Conservation (phyloP, 2,888 invertebrate species). For the Scaptomyza parva region DNA sequence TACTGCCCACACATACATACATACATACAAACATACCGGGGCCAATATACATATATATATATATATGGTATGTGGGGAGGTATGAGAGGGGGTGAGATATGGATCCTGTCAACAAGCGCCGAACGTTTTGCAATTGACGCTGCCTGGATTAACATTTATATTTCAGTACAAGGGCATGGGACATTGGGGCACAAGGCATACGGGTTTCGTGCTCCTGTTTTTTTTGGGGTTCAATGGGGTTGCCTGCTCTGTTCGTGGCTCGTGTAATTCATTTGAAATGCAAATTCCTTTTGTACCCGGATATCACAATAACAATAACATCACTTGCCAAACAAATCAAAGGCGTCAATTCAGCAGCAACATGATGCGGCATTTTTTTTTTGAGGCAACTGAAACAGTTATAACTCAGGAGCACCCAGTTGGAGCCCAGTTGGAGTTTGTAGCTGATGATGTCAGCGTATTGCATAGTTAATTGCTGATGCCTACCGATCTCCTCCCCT, state of each 20-base stretch:
- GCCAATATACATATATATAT: constrained; percentile 18
- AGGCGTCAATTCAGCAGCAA: constrained; percentile 52
- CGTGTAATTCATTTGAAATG: constrained; percentile 76
- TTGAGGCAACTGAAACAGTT: not conserved
- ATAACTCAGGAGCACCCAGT: constrained; percentile 4
- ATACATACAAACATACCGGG: not conserved
- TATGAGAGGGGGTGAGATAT: constrained; percentile 2
- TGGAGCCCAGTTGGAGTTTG: not conserved
- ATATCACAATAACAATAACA: constrained; percentile 69
- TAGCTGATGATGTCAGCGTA: constrained; percentile 70
- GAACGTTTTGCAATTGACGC: constrained; percentile 80
- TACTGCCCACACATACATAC: constrained; percentile 47
- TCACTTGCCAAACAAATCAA: constrained; percentile 73
- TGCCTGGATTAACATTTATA: constrained; percentile 78
- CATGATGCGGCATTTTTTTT: constrained; percentile 62
- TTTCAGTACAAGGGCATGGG: constrained; percentile 51
- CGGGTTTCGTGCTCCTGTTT: not conserved
- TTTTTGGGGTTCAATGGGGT: constrained; percentile 32
- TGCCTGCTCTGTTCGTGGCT: constrained; percentile 34
- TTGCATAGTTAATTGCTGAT: constrained; percentile 78
- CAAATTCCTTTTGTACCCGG: constrained; percentile 77
- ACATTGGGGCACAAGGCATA: too few species aligned
- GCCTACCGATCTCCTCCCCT: constrained; percentile 30
- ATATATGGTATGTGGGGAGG: constrained; percentile 24
- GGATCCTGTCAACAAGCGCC: constrained; percentile 72